Base-by-base conservation (phyloP, 2,113 vertebrate species). In the Nothoprocta pentlandii region DNA sequence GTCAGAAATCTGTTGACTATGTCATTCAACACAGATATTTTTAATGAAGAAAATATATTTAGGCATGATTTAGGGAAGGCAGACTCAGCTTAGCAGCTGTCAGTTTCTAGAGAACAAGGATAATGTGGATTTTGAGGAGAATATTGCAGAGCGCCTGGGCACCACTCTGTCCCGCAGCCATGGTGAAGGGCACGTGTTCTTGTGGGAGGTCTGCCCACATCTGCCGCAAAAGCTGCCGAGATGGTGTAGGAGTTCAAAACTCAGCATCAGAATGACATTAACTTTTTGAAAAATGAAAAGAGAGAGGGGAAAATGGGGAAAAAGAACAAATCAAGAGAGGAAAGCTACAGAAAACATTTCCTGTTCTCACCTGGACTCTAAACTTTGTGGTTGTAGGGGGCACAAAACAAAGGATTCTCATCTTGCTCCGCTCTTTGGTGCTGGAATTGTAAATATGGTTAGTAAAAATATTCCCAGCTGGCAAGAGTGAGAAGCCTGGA, bases 21-120 rank as follows among this genome's bases (percentile, higher is more conserved):
- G 44, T 74, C 11, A 25, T 80, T 91, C 81, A 85, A 73, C 46
- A 26, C 20, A 49, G 61, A 6, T 42, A 51, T 87, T 91, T 94
- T 89, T 91, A 94, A 68, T 87, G 74, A 87, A 79, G 67, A 82
- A 44, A 80, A 76, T 47, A 59, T 80, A 74, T 63, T 89, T 91
- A 83, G 54, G 54, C 54, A 39, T 34, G 41, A 63, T 77, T 64
- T 82, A 92, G 59, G 84, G 81, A 84, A 92, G 10, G 26, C 80
- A 78, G 63, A 69, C 49, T 85, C n/a, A 80, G 81, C 81, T 46
- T 77, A 36, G 54, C 26, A 80, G n/a, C 19, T 41, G 21, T 70
- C 5, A 64, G 89, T 84, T 89, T 81, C 59, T 75, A 53, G 67
- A 69, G 16, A 87, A n/a, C 14, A 47, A 67, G 32, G 69, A 47